phyloP scores from a whole-genome alignment of 2,113 vertebrate genomes.

The Fulmarus glacialis region DNA sequence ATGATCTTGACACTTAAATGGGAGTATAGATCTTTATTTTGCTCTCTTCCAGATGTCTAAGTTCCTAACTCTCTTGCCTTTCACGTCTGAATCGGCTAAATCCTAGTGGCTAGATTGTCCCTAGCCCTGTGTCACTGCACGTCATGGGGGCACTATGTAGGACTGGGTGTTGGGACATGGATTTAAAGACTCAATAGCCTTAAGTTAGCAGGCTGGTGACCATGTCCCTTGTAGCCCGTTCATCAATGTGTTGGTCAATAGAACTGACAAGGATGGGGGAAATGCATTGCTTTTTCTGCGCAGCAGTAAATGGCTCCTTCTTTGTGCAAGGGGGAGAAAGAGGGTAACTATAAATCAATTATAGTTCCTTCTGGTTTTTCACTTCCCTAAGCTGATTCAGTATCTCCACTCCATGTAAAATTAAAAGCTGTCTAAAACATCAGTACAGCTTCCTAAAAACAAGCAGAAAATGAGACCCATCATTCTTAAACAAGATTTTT shows the following conservation, averaged over 20 bases:
- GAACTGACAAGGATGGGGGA: not conserved
- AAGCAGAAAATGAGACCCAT: not conserved
- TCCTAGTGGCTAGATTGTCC: not conserved
- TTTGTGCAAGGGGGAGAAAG: not conserved
- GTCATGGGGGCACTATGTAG: not conserved
- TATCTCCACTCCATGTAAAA: not conserved
- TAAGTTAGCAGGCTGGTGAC: not conserved
- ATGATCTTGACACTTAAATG: not conserved
- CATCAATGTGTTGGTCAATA: not conserved
- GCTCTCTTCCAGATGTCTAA: not conserved
- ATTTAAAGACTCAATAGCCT: not conserved
- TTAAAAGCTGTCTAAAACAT: not conserved
- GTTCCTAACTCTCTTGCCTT: not conserved
- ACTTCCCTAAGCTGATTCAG: not conserved
- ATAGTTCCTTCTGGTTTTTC: not conserved
- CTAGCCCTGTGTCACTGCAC: fast-evolving
- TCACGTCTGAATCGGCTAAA: not conserved
- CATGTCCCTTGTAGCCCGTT: not conserved
- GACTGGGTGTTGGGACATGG: not conserved
- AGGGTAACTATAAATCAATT: not conserved
- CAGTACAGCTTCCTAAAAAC: not conserved
- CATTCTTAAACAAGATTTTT: not conserved
- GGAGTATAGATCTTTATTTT: not conserved
- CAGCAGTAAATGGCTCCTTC: not conserved
- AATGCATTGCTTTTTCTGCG: not conserved